These are phyloP conservation scores for Drosophila subquinaria DNA, from an alignment of 2,888 invertebrate genomes.

Conservation along the genomic window DNA sequence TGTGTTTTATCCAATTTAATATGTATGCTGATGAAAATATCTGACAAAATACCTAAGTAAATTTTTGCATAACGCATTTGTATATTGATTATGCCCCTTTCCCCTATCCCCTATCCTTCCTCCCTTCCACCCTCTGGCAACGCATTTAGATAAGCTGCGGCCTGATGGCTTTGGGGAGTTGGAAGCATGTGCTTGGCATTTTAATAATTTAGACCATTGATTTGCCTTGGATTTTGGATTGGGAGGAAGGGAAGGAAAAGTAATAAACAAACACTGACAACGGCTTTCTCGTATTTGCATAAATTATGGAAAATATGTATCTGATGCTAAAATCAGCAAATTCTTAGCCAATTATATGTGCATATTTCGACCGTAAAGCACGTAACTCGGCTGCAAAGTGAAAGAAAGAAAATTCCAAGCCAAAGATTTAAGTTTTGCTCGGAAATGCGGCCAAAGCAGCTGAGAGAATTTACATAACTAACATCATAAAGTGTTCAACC, in stretches of 20 bases:
- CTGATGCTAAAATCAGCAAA: slow-evolving; percentile 32
- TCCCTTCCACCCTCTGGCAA: not conserved
- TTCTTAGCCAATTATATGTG: slow-evolving; percentile 46
- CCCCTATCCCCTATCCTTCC: not conserved
- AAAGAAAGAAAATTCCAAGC: slow-evolving; percentile 2
- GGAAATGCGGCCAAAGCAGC: slow-evolving; percentile 20
- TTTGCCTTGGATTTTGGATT: not conserved
- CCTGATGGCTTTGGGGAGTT: slow-evolving; percentile 11
- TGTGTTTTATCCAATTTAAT: slow-evolving; percentile 33
- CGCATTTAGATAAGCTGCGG: slow-evolving; percentile 46
- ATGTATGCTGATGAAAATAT: slow-evolving; percentile 36
- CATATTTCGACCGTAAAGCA: slow-evolving; percentile 17
- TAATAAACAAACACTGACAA: slow-evolving; percentile 43
- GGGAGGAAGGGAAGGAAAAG: not conserved
- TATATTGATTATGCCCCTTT: slow-evolving; percentile 40
- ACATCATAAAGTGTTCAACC: slow-evolving; percentile 55
- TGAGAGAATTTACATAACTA: slow-evolving; percentile 56
- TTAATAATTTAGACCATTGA: slow-evolving; percentile 43
- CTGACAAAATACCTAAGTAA: slow-evolving; percentile 38
- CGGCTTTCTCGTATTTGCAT: slow-evolving; percentile 46
- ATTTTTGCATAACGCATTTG: slow-evolving; percentile 34
- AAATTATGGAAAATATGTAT: slow-evolving; percentile 37
- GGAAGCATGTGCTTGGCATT: slow-evolving; percentile 43
- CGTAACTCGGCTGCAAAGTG: slow-evolving; percentile 4
- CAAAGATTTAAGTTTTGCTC: slow-evolving; percentile 32